Evolutionary conservation across 2,113 vertebrate species (phyloP).

Genomic region (Tiliqua scincoides): DNA sequence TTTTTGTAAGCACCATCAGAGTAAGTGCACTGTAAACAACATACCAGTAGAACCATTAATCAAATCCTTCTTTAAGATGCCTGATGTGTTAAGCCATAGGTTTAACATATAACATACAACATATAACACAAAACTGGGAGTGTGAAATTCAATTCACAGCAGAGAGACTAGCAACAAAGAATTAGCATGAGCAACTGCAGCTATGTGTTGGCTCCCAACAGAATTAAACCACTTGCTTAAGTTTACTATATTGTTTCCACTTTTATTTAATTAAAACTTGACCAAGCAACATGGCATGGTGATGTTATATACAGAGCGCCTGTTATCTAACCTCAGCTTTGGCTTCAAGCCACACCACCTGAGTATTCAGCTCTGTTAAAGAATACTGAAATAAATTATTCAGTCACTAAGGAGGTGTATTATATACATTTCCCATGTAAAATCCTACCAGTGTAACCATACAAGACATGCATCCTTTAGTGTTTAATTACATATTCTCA

Average conservation of each 20-base stretch:
- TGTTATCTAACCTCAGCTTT: slow-evolving; percentile 73
- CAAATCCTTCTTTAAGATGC: no score
- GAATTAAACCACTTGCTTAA: slow-evolving; percentile 58
- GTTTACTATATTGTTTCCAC: slow-evolving; percentile 67
- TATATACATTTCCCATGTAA: slow-evolving; percentile 49
- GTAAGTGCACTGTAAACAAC: no score
- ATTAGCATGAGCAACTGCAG: neutral
- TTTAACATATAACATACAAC: no score
- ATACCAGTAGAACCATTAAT: no score
- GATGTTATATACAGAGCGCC: slow-evolving; percentile 58
- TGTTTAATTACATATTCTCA: neutral
- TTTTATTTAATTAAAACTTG: slow-evolving; percentile 69
- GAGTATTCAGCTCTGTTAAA: slow-evolving; percentile 66
- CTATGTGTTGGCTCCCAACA: slow-evolving; percentile 31
- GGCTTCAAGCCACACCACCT: slow-evolving; percentile 71
- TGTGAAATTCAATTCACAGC: no score
- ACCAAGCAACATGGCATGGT: slow-evolving; percentile 46
- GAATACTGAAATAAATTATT: slow-evolving; percentile 73
- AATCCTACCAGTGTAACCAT: slow-evolving; percentile 43
- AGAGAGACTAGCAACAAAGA: slow-evolving; percentile 34
- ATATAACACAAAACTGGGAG: no score
- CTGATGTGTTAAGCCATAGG: no score
- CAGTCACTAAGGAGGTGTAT: slow-evolving; percentile 50
- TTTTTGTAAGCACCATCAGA: no score
- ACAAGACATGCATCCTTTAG: neutral